These are phyloP conservation scores for Meriones psammophilus DNA, from an alignment of 2,797 vertebrate species.

Conservation along the genomic window DNA sequence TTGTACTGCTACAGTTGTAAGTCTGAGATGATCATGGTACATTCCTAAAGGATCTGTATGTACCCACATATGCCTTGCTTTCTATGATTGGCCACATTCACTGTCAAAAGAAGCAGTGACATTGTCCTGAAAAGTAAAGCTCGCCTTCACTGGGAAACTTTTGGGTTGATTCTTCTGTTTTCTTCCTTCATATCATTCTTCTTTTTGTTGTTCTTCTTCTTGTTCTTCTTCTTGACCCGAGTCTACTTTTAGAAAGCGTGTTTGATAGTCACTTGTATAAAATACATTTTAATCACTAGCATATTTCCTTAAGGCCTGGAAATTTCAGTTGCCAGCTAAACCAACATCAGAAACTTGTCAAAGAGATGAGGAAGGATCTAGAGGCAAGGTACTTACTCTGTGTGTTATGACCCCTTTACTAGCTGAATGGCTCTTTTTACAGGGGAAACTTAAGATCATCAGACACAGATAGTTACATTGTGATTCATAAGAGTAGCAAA, in stretches of 20 bases:
- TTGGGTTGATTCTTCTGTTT: neutral
- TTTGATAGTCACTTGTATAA: neutral
- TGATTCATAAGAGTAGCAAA: neutral
- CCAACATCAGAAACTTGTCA: neutral
- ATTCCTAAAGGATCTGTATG: neutral
- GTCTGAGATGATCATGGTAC: neutral
- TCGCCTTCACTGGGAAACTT: neutral
- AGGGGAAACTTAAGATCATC: neutral
- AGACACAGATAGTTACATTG: neutral
- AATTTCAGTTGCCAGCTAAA: neutral
- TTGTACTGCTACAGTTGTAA: neutral
- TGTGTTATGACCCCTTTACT: neutral
- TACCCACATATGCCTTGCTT: neutral
- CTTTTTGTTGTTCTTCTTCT: too few relatives aligned
- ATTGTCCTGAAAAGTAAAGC: neutral
- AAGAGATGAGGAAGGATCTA: neutral
- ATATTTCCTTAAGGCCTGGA: neutral
- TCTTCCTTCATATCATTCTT: neutral
- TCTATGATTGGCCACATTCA: neutral
- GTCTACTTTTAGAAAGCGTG: neutral
- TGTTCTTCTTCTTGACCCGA: neutral
- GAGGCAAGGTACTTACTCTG: too few relatives aligned
- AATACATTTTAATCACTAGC: neutral
- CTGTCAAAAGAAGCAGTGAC: neutral
- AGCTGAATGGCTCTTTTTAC: neutral